Conservation (phyloP, 2,113 vertebrate genomes). For the Promerops cafer region DNA sequence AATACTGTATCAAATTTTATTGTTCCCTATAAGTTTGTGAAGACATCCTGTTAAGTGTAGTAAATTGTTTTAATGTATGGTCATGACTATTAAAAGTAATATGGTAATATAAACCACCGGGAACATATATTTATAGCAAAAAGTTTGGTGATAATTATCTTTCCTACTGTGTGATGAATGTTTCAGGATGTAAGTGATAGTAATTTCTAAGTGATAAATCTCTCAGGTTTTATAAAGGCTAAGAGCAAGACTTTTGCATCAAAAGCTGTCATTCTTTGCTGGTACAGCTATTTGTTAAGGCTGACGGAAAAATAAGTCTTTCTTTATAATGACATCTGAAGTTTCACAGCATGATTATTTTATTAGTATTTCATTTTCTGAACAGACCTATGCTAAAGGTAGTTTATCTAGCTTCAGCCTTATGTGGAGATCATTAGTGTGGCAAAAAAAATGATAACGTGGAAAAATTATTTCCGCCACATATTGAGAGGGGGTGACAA, state of each 20-base stretch:
- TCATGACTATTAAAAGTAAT: background rate
- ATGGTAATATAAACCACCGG: background rate
- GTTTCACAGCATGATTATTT: conserved; percentile 6
- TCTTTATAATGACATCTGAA: background rate
- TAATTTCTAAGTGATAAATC: background rate
- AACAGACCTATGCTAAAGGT: background rate
- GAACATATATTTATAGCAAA: background rate
- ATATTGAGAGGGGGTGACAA: background rate
- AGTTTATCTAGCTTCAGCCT: background rate
- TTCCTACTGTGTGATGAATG: background rate
- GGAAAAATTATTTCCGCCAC: background rate
- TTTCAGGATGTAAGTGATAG: background rate
- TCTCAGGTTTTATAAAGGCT: background rate
- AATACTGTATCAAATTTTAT: background rate
- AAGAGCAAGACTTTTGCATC: background rate
- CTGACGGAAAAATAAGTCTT: background rate
- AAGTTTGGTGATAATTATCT: conserved; percentile 7
- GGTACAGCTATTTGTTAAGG: conserved; percentile 6
- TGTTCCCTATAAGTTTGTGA: background rate
- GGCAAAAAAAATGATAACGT: background rate
- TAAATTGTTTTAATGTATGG: background rate
- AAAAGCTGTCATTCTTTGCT: background rate
- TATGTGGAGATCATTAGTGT: background rate
- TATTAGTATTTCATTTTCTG: background rate
- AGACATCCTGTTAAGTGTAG: background rate